phyloP scores from a whole-genome alignment of 2,888 invertebrate species.

The Eristalinus aeneus region DNA sequence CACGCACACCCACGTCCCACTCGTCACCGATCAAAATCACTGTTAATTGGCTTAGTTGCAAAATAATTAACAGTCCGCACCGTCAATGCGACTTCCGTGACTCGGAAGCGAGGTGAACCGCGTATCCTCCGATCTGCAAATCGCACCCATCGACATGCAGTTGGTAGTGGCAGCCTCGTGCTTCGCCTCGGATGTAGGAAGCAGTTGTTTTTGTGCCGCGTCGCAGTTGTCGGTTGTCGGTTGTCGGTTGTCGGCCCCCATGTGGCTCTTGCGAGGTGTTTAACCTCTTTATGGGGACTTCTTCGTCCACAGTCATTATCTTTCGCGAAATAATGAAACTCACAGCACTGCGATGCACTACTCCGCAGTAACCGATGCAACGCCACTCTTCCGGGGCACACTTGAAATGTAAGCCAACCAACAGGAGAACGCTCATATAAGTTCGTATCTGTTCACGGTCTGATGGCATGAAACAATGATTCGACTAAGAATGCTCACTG shows the following conservation, averaged over 20 bases:
- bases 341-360: neutral
- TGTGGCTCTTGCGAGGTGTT: conserved; percentile 39
- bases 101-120: conserved; percentile 12
- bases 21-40: neutral
- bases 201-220: conserved; percentile 30
- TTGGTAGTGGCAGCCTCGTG: neutral
- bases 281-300: conserved; percentile 57
- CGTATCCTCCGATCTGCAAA: conserved; percentile 13
- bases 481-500: conserved; percentile 44
- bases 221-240: conserved; percentile 18
- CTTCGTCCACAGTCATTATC: conserved; percentile 47
- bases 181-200: conserved; percentile 46
- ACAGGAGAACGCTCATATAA: conserved; percentile 15
- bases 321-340: conserved; percentile 53
- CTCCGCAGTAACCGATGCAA: conserved; percentile 22
- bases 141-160: conserved; percentile 3
- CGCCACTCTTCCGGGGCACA: conserved; percentile 12
- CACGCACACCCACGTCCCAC: conserved; percentile 6
- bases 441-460: conserved; percentile 53
- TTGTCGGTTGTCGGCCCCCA: conserved; percentile 7
- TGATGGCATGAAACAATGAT: conserved; percentile 65
- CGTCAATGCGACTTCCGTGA: conserved; percentile 21
- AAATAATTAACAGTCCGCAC: conserved; percentile 42
- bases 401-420: conserved; percentile 36
- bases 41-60: conserved; percentile 41